Conservation (phyloP, 2,888 invertebrate genomes). For the Camptogramma bilineatum region DNA sequence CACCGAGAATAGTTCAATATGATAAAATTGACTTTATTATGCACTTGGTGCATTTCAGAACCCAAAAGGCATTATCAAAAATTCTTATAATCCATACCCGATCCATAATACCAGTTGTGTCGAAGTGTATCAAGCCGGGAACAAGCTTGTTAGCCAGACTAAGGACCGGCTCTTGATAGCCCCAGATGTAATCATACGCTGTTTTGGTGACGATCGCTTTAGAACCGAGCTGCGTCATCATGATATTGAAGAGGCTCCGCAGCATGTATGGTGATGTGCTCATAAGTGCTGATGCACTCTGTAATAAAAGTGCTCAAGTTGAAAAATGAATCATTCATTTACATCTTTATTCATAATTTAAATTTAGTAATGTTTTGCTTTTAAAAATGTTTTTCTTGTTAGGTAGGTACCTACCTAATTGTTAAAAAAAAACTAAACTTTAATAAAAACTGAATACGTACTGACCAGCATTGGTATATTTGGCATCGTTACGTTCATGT, state of each 20-base stretch:
- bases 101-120: conserved; percentile 90
- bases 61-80: not conserved
- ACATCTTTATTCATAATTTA: not conserved
- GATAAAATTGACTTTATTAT: not conserved
- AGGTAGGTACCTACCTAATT: too few species aligned
- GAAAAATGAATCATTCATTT: not conserved
- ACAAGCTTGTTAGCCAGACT: conserved; percentile 40
- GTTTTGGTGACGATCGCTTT: conserved; percentile 78
- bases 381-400: too few species aligned
- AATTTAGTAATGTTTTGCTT: not conserved
- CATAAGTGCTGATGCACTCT: conserved; percentile 73
- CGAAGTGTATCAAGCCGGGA: conserved; percentile 89
- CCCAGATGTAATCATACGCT: conserved; percentile 50
- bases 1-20: too few species aligned
- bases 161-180: conserved; percentile 49
- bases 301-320: conserved; percentile 19
- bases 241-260: conserved; percentile 85
- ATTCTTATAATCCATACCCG: conserved; percentile 78
- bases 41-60: not conserved
- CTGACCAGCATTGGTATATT: conserved; percentile 91
- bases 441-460: not conserved
- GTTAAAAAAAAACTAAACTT: too few species aligned
- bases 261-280: conserved; percentile 82
- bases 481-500: conserved; percentile 86
- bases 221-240: conserved; percentile 84